Evolutionary conservation across 2,888 invertebrate genomes (phyloP).

Genomic region (Orchesellides sinensis): DNA sequence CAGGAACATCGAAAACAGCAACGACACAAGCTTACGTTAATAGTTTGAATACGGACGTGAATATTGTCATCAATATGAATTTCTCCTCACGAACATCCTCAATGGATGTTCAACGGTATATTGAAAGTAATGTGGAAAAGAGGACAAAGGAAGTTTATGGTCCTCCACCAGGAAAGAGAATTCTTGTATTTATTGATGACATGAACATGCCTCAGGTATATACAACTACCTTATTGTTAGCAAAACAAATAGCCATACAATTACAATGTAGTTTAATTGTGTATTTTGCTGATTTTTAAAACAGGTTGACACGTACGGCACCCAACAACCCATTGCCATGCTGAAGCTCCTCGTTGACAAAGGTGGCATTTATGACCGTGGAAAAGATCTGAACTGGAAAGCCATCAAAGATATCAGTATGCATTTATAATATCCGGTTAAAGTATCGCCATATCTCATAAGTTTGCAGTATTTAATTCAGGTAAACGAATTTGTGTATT

Average conservation of each 20-base stretch:
- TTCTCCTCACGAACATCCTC: constrained; percentile 95
- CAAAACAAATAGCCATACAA: too few relatives aligned
- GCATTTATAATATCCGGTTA: not conserved
- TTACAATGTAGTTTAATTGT: too few relatives aligned
- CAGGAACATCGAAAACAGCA: constrained; percentile 95
- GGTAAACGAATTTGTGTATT: not conserved
- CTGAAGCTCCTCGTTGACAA: constrained; percentile 93
- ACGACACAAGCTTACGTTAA: constrained; percentile 89
- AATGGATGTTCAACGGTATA: constrained; percentile 90
- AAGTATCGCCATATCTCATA: not conserved
- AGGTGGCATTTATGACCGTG: constrained; percentile 92
- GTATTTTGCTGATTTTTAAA: constrained; percentile 30
- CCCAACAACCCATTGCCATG: constrained; percentile 95
- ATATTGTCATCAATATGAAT: constrained; percentile 90
- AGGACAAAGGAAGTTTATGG: constrained; percentile 93
- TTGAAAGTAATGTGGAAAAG: constrained; percentile 93
- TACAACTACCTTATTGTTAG: not conserved
- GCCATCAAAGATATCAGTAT: constrained; percentile 86
- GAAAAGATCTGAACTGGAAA: constrained; percentile 94
- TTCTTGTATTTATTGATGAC: constrained; percentile 94
- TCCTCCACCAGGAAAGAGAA: constrained; percentile 92
- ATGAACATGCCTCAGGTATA: constrained; percentile 93
- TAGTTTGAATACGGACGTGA: constrained; percentile 82
- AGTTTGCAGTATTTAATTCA: not conserved
- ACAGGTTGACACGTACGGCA: constrained; percentile 87